Evolutionary conservation across 1,140 invertebrate genomes (phyloP), one percentile per base, ranked within the genome.

Genomic region (Acarapis woodi): DNA sequence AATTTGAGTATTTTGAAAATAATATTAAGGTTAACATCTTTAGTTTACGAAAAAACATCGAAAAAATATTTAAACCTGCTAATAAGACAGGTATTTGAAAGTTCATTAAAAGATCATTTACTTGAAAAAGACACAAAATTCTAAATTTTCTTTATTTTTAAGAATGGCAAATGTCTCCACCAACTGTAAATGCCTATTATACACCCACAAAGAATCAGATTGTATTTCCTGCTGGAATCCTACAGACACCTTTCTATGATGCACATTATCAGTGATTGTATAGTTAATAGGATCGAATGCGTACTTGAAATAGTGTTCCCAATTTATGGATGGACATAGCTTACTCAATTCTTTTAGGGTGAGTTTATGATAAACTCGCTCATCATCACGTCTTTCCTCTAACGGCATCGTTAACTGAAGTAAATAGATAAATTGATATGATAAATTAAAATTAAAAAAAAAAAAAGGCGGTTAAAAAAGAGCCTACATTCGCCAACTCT

Each of bases 131-230:
- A n/a, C n/a, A n/a, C n/a, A n/a, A n/a, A n/a, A n/a, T n/a, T n/a
- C n/a, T n/a, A n/a, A n/a, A n/a, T n/a, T n/a, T n/a, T n/a, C n/a
- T n/a, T n/a, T n/a, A n/a, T n/a, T n/a, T n/a, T n/a, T n/a, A n/a
- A n/a, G 68, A 56, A 39, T 61, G 57, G 73, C 74, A 71, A 32
- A 93, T 93, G 83, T 73, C 79, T 0, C 87, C 88, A 0, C 77
- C 82, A 1, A 76, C 80, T 14, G 87, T 97, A 0, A 97, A 97
- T 59, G 90, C 90, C 1, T 97, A 94, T 52, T 97, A 97, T 55
- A 88, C 80, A 3, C 85, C 88, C 5, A 88, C 83, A 2, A 88
- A 85, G 51, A 96, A 96, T 55, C 79, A 93, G 51, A 65, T 67
- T 32, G 85, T 90, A 0, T 88, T 94, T 49, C 85, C 85, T 0